Evolutionary conservation across 2,888 invertebrate genomes (phyloP), one percentile per base, ranked within the genome.

Genomic region (Girardia tigrina): DNA sequence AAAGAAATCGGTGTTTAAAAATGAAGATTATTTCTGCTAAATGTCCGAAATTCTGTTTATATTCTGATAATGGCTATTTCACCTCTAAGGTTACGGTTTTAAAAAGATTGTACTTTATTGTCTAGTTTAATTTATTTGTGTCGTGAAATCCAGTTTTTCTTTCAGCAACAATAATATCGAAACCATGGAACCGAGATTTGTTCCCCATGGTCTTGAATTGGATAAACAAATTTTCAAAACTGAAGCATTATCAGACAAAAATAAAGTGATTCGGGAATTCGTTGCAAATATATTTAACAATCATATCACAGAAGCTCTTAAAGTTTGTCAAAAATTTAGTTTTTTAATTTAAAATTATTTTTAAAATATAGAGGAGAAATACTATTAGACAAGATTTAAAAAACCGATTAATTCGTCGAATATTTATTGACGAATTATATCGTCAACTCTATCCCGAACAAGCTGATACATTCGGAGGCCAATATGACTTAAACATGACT

Each of bases 281-380:
- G 76, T 76, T n/a, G 36, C 28, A 14, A 72, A 76, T 56, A 75
- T 76, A 8, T 76, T 76, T 27, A 28, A 76, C 27, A 29, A 72
- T 36, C 76, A 76, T 8, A 76, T 76, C 8, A 76, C 76, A 1
- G 76, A 76, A 75, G 76, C 76, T 6, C 73, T 76, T 42, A 76
- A 76, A 29, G 76, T 76, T 27, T 42, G 6, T 28, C 26, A 26
- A n/a, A n/a, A n/a, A n/a, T n/a, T n/a, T n/a, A n/a, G n/a, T n/a
- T n/a, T n/a, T n/a, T n/a, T n/a, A n/a, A n/a, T n/a, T n/a, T n/a
- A n/a, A n/a, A n/a, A n/a, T n/a, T n/a, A 29, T 71, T 23, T 20
- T 70, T 42, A n/a, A 26, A 26, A 26, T 16, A 2, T 56, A 74
- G 74, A 42, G 74, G 16, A 42, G 74, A 16, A 74, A 74, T 56